Base-by-base conservation (phyloP, 2,888 invertebrate species). In the Spodoptera exigua region DNA sequence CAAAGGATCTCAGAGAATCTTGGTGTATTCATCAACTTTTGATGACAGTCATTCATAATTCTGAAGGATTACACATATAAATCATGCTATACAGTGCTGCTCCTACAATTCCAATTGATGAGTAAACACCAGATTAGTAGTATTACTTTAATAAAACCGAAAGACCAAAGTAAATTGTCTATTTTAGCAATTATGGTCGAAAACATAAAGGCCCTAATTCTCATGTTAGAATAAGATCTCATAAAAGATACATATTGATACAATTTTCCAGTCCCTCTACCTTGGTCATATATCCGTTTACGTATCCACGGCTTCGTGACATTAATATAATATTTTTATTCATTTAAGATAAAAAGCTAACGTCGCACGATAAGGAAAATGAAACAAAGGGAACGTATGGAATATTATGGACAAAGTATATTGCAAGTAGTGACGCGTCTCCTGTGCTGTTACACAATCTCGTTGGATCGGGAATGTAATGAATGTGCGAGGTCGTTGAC, bases 321-420 rank as follows among this genome's bases (percentile, higher is more conserved):
- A 34, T 54, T 64, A 54, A 61, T 69, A 45, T 45, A 48, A 35
- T 48, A 52, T 52, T 61, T 57, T 64, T 41, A 56, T 67, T 67
- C 34, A 60, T 59, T 53, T 53, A 55, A 52, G 55, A 60, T 63
- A 62, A 67, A 70, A 71, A 46, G 55, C 63, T 45, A 57, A 66
- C 55, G 54, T 55, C 43, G 40, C 55, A 41, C 43, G 40, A 44
- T 59, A 52, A 65, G 54, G 68, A 61, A 72, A 69, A 69, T 55
- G 43, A 49, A 62, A 71, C 69, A 53, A 52, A 61, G 52, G 34
- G 21, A 55, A 59, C 37, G 41, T 39, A 45, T 37, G 32, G 41
- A 40, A 34, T 27, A 54, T 43, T 51, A 13, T 49, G 39, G 14
- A 32, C 14, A 41, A 39, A 40, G 34, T 46, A 46, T 9, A 46